A percentile compares a stretch with the other conserved stretches of the same genome.
Conservation (phyloP, 2,888 invertebrate genomes). For the Drosophila lutescens region DNA sequence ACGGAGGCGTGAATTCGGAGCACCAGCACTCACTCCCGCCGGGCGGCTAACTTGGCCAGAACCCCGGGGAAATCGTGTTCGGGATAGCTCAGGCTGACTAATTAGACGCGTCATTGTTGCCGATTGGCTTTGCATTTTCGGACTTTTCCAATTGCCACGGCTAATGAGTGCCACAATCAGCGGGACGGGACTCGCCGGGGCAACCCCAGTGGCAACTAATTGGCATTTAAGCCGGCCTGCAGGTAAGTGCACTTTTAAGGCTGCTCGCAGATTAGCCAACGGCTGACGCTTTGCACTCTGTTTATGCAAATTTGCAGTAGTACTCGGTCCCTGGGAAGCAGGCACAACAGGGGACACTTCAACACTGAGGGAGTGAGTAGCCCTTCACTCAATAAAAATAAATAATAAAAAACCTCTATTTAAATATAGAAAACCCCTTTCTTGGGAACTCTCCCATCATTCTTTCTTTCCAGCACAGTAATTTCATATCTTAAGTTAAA, state of each 20-base stretch:
- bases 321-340: constrained; percentile 4
- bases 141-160: constrained; percentile 68
- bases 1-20: constrained; percentile 43
- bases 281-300: constrained; percentile 41
- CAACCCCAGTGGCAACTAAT: constrained; percentile 65
- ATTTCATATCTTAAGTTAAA: too few species aligned
- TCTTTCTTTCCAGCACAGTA: too few species aligned
- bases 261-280: constrained; percentile 29
- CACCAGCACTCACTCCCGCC: constrained; percentile 17
- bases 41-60: constrained; percentile 47
- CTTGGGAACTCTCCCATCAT: background rate
- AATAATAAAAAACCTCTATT: background rate
- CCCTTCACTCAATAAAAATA: too few species aligned
- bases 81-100: constrained; percentile 73
- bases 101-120: constrained; percentile 77
- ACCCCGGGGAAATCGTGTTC: constrained; percentile 59
- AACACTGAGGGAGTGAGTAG: background rate
- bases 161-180: constrained; percentile 65
- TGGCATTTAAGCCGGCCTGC: constrained; percentile 69
- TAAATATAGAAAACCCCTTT: background rate
- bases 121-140: constrained; percentile 76
- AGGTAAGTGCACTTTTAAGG: constrained; percentile 67
- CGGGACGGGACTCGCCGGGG: constrained; percentile 6
- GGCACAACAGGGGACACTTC: background rate
- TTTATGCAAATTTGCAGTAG: constrained; percentile 58